phyloP scores from a whole-genome alignment of 2,888 invertebrate genomes.

The Platycheirus rosarum region DNA sequence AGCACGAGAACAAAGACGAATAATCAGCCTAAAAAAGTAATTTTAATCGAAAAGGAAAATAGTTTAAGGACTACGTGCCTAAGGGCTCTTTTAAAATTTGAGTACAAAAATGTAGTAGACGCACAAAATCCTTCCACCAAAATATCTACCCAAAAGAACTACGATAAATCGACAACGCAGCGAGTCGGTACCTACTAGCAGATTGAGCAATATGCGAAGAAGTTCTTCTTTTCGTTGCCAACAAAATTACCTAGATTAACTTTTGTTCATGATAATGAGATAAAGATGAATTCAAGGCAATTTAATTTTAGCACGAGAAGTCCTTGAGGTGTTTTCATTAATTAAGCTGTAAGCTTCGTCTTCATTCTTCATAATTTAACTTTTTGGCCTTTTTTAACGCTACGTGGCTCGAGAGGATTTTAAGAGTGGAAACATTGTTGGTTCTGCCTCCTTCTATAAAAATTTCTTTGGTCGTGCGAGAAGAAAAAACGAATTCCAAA shows the following conservation, averaged over 20 bases:
- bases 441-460: background rate
- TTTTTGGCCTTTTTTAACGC: background rate
- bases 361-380: conserved; percentile 34
- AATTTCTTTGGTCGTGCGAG: background rate
- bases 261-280: conserved; percentile 73
- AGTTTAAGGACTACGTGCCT: conserved; percentile 27
- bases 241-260: conserved; percentile 72
- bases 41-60: conserved; percentile 58
- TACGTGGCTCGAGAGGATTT: conserved; percentile 12
- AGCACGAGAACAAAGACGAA: background rate
- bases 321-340: conserved; percentile 73
- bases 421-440: too few species aligned
- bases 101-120: background rate
- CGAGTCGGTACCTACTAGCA: conserved; percentile 9
- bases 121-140: conserved; percentile 10
- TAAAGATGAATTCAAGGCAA: conserved; percentile 74
- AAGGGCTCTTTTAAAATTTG: background rate
- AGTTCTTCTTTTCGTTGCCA: conserved; percentile 22
- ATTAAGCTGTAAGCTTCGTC: conserved; percentile 67
- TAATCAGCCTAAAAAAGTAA: conserved; percentile 41
- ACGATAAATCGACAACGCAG: conserved; percentile 7
- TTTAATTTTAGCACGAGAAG: conserved; percentile 64
- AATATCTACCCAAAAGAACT: background rate
- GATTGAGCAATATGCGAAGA: conserved; percentile 60
- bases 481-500: background rate